Evolutionary conservation across 2,797 vertebrate genomes (phyloP).

Genomic region (Falco cherrug): DNA sequence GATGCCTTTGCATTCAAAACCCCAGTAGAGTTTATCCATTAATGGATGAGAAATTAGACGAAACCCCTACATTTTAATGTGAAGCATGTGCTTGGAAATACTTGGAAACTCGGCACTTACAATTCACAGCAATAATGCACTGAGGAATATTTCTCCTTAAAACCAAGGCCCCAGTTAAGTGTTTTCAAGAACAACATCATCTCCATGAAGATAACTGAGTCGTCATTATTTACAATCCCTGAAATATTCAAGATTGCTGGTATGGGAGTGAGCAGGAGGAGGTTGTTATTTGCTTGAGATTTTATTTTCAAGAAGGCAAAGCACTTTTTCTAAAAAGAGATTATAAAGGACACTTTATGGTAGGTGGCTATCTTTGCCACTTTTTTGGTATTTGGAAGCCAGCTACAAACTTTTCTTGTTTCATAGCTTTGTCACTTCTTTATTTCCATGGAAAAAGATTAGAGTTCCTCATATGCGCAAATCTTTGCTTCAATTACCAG

Average conservation of each 20-base stretch:
- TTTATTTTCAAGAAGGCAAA: conserved; percentile 26
- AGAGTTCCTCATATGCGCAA: not conserved
- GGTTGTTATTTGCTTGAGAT: conserved; percentile 21
- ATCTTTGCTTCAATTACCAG: not conserved
- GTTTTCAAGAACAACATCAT: conserved; percentile 36
- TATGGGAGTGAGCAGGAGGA: conserved; percentile 5
- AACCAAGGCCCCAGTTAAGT: conserved; percentile 58
- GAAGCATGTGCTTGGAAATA: conserved; percentile 22
- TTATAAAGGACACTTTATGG: not conserved
- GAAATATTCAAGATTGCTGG: conserved; percentile 11
- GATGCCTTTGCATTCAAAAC: conserved; percentile 43
- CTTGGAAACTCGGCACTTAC: conserved; percentile 41
- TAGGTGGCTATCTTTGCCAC: not conserved
- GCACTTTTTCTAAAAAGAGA: conserved; percentile 30
- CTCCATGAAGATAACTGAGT: not conserved
- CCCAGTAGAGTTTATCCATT: conserved; percentile 45
- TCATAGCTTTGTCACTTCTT: not conserved
- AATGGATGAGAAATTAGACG: conserved; percentile 48
- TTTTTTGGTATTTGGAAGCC: not conserved
- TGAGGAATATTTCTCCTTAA: conserved; percentile 53
- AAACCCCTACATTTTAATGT: not conserved
- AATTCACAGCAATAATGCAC: conserved; percentile 44
- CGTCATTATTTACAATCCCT: conserved; percentile 25
- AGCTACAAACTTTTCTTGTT: not conserved
- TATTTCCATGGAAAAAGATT: not conserved